Evolutionary conservation across 2,888 invertebrate species (phyloP), one percentile per base, ranked within the genome.

Genomic region (Carcina quercana): DNA sequence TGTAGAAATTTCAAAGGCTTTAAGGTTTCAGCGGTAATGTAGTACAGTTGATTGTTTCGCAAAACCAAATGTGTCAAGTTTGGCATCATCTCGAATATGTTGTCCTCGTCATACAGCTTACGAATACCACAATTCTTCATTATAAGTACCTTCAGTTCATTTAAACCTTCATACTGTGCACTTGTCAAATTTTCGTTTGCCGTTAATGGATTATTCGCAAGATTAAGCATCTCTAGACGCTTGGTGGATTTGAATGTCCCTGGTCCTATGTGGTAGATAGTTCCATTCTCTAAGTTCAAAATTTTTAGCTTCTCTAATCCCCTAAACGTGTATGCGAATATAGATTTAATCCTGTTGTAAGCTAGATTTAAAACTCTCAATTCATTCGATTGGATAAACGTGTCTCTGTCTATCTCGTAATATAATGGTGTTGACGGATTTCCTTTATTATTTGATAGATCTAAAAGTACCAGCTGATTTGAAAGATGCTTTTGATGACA

Each of bases 191-290:
- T 79, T 15, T 76, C 57, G 26, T 68, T 80, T 1, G 62, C 58
- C 15, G 73, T 64, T 22, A 88, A 58, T 7, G 75, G 75, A 50
- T 88, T 88, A 38, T 86, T 85, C 8, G 79, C 84, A 43, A 88
- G 61, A 54, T 87, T 86, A 1, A 88, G 59, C 42, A 79, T 59
- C 47, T 73, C 61, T 15, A 88, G 59, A 32, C 62, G 70, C 37
- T 52, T 66, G 30, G 86, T 52, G 1, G 71, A 59, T 13, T 54
- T 59, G 45, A 88, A 88, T 17, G 85, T 79, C 1, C 62, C 66
- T 2, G 61, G 49, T 5, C 82, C 84, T 11, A 88, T 83, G 25
- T 70, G 62, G 45, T 69, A 85, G 24, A 88, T 47, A 1, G 85
- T 80, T 1, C 80, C 80, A 39, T 87, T 86, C 50, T 85, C 84